These are phyloP conservation scores for Agelaius phoeniceus DNA, from an alignment of 2,113 vertebrate species.

Conservation along the genomic window DNA sequence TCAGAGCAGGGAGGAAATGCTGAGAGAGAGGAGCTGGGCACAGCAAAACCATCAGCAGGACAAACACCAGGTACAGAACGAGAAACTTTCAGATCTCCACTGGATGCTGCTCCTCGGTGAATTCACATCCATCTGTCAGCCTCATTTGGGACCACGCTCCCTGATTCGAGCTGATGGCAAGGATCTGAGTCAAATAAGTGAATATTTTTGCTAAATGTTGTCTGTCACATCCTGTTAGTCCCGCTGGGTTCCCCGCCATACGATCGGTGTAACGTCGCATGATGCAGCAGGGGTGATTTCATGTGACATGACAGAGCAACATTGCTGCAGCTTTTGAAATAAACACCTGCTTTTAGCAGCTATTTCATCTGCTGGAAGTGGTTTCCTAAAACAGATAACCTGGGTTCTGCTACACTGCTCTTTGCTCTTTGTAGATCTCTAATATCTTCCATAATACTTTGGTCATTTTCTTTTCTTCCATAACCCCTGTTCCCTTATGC, in stretches of 20 bases:
- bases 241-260: neutral
- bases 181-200: constrained; percentile 23
- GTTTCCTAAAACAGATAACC: neutral
- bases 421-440: neutral
- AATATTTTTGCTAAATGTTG: constrained; percentile 59
- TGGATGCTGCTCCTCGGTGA: neutral
- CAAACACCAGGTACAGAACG: neutral
- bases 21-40: neutral
- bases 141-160: neutral
- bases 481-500: neutral
- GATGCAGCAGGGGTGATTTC: neutral
- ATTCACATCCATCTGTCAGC: constrained; percentile 1
- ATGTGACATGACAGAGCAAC: neutral
- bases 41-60: neutral
- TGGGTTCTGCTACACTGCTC: neutral
- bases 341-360: constrained; percentile 34
- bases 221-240: constrained; percentile 59
- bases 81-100: neutral
- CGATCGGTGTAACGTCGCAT: neutral
- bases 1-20: neutral
- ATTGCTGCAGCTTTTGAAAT: neutral
- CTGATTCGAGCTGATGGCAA: constrained; percentile 51
- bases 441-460: neutral
- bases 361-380: neutral
- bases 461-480: neutral